Evolutionary conservation across 2,888 invertebrate species (phyloP).

Genomic region (Acleris literana): DNA sequence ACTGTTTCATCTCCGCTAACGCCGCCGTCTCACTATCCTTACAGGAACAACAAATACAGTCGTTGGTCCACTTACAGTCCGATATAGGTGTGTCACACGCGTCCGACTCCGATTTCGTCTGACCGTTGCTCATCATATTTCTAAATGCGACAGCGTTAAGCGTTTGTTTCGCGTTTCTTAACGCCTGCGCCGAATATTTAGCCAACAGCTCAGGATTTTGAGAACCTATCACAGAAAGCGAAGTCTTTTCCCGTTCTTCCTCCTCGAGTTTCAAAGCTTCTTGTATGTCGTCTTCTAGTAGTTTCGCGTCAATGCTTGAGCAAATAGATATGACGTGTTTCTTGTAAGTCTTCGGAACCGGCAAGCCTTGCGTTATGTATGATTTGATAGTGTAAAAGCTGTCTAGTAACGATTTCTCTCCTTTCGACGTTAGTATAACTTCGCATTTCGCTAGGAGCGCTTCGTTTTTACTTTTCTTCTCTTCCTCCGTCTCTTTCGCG

Average conservation of each 20-base stretch:
- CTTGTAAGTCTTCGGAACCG: conserved; percentile 71
- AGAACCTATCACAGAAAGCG: conserved; percentile 50
- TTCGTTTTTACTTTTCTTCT: conserved; percentile 59
- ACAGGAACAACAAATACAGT: conserved; percentile 66
- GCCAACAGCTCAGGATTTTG: conserved; percentile 68
- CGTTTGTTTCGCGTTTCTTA: conserved; percentile 70
- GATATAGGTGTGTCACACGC: conserved; percentile 68
- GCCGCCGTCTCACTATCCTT: conserved; percentile 56
- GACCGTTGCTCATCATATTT: conserved; percentile 64
- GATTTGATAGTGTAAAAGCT: conserved; percentile 74
- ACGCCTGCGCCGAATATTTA: conserved; percentile 72
- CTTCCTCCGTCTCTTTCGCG: conserved; percentile 44
- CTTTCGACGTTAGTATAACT: conserved; percentile 67
- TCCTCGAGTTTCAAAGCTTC: conserved; percentile 51
- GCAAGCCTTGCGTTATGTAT: conserved; percentile 68
- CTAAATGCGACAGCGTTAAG: conserved; percentile 71
- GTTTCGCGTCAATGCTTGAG: conserved; percentile 67
- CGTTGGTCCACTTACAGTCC: conserved; percentile 75
- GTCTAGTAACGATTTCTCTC: conserved; percentile 68
- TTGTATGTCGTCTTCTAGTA: conserved; percentile 66
- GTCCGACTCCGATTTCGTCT: conserved; percentile 69
- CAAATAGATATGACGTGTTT: conserved; percentile 74
- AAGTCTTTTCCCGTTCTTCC: conserved; percentile 45
- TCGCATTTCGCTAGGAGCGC: conserved; percentile 70
- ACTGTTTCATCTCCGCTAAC: conserved; percentile 63